Base-by-base conservation (phyloP, 2,888 invertebrate species). In the Stratiomys singularior region DNA sequence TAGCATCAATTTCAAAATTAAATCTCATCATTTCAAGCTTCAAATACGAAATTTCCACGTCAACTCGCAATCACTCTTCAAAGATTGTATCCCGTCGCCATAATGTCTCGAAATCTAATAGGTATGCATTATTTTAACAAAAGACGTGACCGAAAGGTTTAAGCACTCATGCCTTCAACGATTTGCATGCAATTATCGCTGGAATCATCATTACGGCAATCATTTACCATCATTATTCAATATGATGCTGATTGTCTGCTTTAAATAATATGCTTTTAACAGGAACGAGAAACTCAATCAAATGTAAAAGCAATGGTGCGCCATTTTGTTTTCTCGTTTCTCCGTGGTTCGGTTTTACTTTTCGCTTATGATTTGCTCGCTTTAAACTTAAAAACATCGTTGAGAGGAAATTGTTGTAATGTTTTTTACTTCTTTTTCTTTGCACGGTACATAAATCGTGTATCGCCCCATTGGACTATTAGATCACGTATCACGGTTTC, bases 401-500 rank as follows among this genome's bases (percentile, higher is more conserved):
- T 46, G 69, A 46, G n/a, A 46, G 69, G 69, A 69, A 69, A 69
- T 69, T 23, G 69, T 47, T 25, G 58, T 30, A 60, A 28, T 46
- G 9, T 46, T 47, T 23, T 67, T 69, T 25, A 46, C 25, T 47
- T 69, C 23, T 47, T 25, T 13, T 56, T 52, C 37, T n/a, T n/a
- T 60, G 58, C 30, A 60, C 25, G 47, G 23, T 25, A 46, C 23
- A 37, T 44, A 11, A 37, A n/a, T 52, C 21, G 56, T 52, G 27
- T 23, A 69, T 52, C 27, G 21, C n/a, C 28, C 21, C 69, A 72
- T 72, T 30, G 47, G 44, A 21, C 76, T 77, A 77, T 77, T 77
- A 46, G 77, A 60, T 77, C 77, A 77, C 77, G 77, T 77, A 69
- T 37, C 30, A 69, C 56, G 77, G 77, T 69, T 77, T 77, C 69